Evolutionary conservation across 2,113 vertebrate species (phyloP).

Genomic region (Macquaria australasica): DNA sequence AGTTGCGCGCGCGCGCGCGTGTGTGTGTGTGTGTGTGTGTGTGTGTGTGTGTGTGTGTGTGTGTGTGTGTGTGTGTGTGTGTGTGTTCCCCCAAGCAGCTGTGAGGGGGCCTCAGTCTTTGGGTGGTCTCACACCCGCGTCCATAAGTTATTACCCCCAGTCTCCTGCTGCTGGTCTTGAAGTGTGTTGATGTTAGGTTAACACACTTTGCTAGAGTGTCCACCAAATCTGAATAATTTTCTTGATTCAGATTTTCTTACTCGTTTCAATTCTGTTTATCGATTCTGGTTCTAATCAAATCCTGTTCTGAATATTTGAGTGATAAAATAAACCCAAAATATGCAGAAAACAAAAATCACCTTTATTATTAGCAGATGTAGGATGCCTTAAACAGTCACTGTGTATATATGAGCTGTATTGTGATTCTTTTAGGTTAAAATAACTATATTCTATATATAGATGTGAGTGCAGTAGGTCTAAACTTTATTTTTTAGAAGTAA

Average conservation of each 20-base stretch:
- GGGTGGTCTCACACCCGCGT: constrained; percentile 77
- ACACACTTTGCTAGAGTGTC: constrained; percentile 45
- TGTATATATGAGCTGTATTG: neutral
- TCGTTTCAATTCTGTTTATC: neutral
- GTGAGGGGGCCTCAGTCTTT: constrained; percentile 57
- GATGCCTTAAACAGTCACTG: neutral
- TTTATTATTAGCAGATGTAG: neutral
- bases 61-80: constrained; percentile 21
- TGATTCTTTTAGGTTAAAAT: neutral
- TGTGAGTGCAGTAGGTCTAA: neutral
- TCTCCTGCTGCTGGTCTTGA: constrained; percentile 53
- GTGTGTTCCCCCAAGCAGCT: constrained; percentile 61
- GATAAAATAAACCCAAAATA: neutral
- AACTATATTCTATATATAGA: neutral
- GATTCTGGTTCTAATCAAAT: neutral
- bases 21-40: constrained; percentile 32
- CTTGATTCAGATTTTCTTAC: neutral
- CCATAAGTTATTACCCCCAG: constrained; percentile 63
- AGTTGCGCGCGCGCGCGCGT: too few species aligned
- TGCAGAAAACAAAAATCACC: neutral
- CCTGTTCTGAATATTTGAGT: neutral
- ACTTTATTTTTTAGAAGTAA: neutral
- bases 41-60: constrained; percentile 15
- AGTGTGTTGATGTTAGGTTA: constrained; percentile 48
- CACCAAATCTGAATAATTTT: too few species aligned